Base-by-base conservation (phyloP, 2,888 invertebrate species). In the Trissoscelio sp. region DNA sequence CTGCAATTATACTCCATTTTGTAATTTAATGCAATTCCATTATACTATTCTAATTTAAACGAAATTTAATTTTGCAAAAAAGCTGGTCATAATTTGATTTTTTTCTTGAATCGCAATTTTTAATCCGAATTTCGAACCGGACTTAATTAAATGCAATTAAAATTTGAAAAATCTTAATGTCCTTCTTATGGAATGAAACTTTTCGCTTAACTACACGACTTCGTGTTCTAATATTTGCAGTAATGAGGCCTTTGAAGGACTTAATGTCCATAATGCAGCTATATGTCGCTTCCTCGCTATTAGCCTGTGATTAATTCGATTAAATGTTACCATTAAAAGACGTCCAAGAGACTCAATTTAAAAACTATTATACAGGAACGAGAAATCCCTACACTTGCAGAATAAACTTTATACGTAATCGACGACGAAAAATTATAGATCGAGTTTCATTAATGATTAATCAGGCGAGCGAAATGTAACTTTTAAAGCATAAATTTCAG, bases 251-350 rank as follows among this genome's bases (percentile, higher is more conserved):
- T 69, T 69, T 69, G 69, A 69, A 69, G 69, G 46, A 69, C 69
- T 57, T 69, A 69, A 69, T 69, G 69, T 69, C 69, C 69, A 69
- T 69, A 57, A 57, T 69, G 57, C 69, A 57, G 37, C 46, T 69
- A 69, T 69, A 53, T 57, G 28, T 69, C 69, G 31, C 57, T 57
- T 57, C 34, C 57, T 22, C 16, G 31, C 69, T 12, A 69, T 69
- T 69, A 69, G 69, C 34, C 7, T 24, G 46, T 31, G 46, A 57
- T 57, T 69, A 69, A 69, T 69, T 69, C 46, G 69, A 69, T 69
- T 69, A 57, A 57, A 69, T 55, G 37, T 51, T 22, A 24, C 69
- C 39, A 69, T 57, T 34, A 46, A 46, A 24, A 37, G 37, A 67
- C 22, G 64, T 48, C 48, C 37, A 31, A 46, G 46, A 31, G 46